Evolutionary conservation across 2,888 invertebrate genomes (phyloP).

Genomic region (Timema cristinae): DNA sequence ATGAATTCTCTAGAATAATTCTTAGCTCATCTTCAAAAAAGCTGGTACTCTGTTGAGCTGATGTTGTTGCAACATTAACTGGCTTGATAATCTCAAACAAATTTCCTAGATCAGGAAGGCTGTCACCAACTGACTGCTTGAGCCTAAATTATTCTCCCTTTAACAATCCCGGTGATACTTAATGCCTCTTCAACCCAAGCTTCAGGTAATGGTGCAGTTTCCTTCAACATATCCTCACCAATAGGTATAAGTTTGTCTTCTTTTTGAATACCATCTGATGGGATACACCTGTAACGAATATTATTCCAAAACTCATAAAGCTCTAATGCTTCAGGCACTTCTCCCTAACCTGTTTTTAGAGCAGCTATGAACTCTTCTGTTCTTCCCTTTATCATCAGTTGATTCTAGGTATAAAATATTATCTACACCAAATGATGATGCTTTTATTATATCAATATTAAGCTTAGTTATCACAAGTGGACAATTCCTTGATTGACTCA

Average conservation of each 20-base stretch:
- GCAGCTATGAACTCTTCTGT: constrained; percentile 12
- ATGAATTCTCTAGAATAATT: too few species aligned
- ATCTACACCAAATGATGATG: constrained; percentile 12
- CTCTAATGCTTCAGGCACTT: not conserved
- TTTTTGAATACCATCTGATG: not conserved
- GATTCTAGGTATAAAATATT: constrained; percentile 8
- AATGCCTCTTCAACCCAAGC: too few species aligned
- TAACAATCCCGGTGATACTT: not conserved
- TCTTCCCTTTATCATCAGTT: constrained; percentile 14
- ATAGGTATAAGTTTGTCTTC: not conserved
- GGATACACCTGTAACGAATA: constrained; percentile 4
- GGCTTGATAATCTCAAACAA: too few species aligned
- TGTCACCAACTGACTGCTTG: not conserved
- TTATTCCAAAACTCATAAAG: constrained; percentile 2
- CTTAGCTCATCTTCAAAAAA: too few species aligned
- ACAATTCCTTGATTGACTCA: constrained; percentile 13
- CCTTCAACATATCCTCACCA: not conserved
- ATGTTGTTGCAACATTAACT: too few species aligned
- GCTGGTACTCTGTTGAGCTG: too few species aligned
- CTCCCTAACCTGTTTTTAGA: not conserved
- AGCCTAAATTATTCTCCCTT: not conserved
- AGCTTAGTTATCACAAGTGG: constrained; percentile 6
- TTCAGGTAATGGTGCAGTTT: too few species aligned
- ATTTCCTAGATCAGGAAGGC: too few species aligned
- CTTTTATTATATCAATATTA: not conserved